phyloP scores from a whole-genome alignment of 1,140 invertebrate genomes.

The Hormaphis cornu region DNA sequence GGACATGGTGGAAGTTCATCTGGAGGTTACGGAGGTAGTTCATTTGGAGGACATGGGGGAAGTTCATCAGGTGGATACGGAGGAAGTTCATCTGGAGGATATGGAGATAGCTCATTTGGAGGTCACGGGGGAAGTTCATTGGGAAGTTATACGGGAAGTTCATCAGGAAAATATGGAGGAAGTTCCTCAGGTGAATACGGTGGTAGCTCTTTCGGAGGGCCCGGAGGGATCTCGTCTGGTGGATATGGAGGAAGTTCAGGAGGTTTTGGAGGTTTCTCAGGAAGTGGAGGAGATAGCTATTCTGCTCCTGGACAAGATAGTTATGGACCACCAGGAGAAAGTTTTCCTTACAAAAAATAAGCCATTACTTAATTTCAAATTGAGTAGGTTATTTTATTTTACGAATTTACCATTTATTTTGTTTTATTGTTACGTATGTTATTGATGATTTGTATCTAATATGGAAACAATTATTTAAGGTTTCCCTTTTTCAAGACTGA shows the following conservation, averaged over 20 bases:
- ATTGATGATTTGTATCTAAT: neutral
- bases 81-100: neutral
- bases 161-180: neutral
- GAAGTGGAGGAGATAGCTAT: conserved; percentile 2
- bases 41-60: neutral
- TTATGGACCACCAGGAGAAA: conserved; percentile 12
- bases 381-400: neutral
- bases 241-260: neutral
- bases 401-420: neutral
- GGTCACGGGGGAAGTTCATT: conserved; percentile 10
- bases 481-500: conserved; percentile 11
- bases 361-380: neutral
- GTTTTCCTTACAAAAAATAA: conserved; percentile 23
- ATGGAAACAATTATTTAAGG: neutral
- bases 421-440: conserved; percentile 22
- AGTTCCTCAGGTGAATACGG: conserved; percentile 9
- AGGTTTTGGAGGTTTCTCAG: neutral
- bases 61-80: neutral
- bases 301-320: conserved; percentile 15
- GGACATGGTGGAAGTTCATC: conserved; percentile 23
- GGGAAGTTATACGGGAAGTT: neutral
- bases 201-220: neutral
- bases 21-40: conserved; percentile 1
- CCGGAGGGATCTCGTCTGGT: neutral
- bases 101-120: neutral